Base-by-base conservation (phyloP, 2,888 invertebrate species). In the Parnassius smintheus region DNA sequence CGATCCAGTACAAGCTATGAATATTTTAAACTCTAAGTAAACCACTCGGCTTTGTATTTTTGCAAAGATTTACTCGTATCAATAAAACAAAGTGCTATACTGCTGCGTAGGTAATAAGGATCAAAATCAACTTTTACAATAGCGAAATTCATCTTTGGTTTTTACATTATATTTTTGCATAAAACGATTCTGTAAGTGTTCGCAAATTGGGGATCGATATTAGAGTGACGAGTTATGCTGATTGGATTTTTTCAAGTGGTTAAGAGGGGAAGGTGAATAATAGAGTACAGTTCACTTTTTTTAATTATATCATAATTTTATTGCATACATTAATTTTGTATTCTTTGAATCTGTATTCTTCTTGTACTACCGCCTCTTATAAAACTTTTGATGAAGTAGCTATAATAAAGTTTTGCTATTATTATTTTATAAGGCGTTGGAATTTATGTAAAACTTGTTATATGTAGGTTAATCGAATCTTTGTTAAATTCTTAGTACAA, bases 1-100 rank as follows among this genome's bases (percentile, higher is more conserved):
- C 92, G 91, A 92, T 92, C 88, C 86, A 89, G 91, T 91, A 90
- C 92, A 91, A 89, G 89, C 92, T 92, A 92, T 92, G 92, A 92
- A 92, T 92, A 92, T 92, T 91, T 92, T 92, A 92, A 92, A 88
- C 82, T 88, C 85, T 81, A 87, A 89, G 90, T 86, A 90, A 90
- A 90, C 86, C 89, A 84, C 88, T 87, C 83, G 78, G 82, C 83
- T 86, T 85, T 82, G 82, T 82, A 78, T 77, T 82, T 75, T 75
- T 74, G 75, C 82, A 80, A 84, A 76, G 80, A 82, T 80, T 80
- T 77, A 74, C 77, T 77, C 74, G 77, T 74, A 70, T 72, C 79
- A 84, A 83, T 83, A 78, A 82, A 80, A 81, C 75, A 79, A 81
- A 81, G 78, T 68, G 75, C 75, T 72, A 76, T 80, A 77, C 75